phyloP scores from a whole-genome alignment of 2,888 invertebrate genomes.

The Caenorhabditis sinica region DNA sequence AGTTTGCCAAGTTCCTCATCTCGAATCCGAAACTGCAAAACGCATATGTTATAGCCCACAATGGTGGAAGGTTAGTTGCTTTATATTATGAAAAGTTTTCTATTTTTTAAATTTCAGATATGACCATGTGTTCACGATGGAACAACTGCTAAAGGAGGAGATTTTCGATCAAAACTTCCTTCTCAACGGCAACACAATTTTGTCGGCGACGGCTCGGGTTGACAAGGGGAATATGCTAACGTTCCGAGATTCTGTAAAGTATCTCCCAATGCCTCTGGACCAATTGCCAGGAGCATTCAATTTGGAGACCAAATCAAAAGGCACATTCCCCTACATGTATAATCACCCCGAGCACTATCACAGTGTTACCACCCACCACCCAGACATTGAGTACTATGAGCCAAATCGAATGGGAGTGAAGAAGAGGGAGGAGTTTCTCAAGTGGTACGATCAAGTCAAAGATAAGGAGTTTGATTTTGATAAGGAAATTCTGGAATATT shows the following conservation, averaged over 20 bases:
- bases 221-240: not conserved
- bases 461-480: constrained; percentile 16
- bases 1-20: constrained; percentile 8
- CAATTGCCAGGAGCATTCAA: not conserved
- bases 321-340: not conserved
- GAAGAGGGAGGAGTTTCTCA: not conserved
- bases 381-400: not conserved
- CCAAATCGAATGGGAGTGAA: not conserved
- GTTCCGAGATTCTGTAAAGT: not conserved
- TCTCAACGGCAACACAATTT: not conserved
- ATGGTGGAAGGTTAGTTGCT: not conserved
- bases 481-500: constrained; percentile 11
- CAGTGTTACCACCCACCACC: not conserved
- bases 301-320: not conserved
- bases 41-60: not conserved
- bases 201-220: not conserved
- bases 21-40: not conserved
- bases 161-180: not conserved
- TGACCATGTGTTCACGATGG: not conserved
- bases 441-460: not conserved
- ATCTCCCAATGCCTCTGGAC: not conserved
- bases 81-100: not conserved
- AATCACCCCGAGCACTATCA: not conserved
- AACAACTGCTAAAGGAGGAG: not conserved
- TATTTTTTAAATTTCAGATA: not conserved